These are phyloP conservation scores for Caranx melampygus DNA, from an alignment of 2,113 vertebrate species.

Conservation along the genomic window DNA sequence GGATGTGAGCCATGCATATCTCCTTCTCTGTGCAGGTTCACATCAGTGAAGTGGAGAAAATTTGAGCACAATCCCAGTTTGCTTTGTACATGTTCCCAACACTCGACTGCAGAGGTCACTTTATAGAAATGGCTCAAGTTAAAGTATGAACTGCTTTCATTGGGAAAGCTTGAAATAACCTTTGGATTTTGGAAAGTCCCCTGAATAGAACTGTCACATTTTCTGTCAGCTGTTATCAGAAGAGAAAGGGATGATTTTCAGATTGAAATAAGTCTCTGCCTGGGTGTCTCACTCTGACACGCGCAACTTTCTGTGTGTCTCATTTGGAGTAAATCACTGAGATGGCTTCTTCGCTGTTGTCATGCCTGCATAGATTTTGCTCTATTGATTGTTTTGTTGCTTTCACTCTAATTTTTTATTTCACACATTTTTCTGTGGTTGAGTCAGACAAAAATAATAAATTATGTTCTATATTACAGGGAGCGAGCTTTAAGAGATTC, in stretches of 20 bases:
- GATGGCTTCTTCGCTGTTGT: background rate
- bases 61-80: background rate
- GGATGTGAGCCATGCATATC: background rate
- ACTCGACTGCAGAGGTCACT: background rate
- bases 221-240: conserved; percentile 20
- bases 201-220: background rate
- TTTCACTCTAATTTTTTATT: background rate
- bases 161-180: background rate
- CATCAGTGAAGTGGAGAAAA: background rate
- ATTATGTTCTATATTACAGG: too few species aligned
- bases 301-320: background rate
- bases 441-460: background rate
- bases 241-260: conserved; percentile 7
- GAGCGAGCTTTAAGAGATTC: background rate
- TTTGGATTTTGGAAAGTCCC: conserved; percentile 14
- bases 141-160: background rate
- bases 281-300: conserved; percentile 8
- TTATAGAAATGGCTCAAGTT: background rate
- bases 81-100: background rate
- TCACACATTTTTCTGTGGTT: background rate
- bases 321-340: conserved; percentile 14
- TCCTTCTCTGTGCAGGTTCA: background rate
- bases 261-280: conserved; percentile 9
- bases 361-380: background rate
- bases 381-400: background rate